Evolutionary conservation across 2,888 invertebrate genomes (phyloP).

Genomic region (Hyalella azteca): DNA sequence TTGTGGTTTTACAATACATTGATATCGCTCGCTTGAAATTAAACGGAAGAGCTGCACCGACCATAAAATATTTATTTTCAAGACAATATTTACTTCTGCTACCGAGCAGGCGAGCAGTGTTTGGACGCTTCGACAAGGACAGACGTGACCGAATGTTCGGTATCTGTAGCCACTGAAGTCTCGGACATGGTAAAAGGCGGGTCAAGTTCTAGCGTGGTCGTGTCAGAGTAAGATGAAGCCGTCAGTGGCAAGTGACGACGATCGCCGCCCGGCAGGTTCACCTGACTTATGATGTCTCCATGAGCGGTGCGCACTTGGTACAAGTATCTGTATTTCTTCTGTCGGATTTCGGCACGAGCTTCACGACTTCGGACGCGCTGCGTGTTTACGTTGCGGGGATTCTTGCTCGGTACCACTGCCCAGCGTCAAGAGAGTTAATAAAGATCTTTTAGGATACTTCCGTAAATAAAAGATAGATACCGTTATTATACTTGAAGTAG

Average conservation of each 20-base stretch:
- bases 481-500: no score
- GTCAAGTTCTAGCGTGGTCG: conserved; percentile 18
- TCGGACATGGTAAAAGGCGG: conserved; percentile 10
- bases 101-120: conserved; percentile 14
- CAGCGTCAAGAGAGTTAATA: no score
- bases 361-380: conserved; percentile 72
- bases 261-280: conserved; percentile 57
- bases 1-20: no score
- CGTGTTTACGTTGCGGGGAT: conserved; percentile 63
- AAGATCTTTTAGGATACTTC: no score
- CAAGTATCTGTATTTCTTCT: conserved; percentile 90
- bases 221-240: conserved; percentile 16
- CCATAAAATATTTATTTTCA: no score
- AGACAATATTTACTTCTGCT: no score
- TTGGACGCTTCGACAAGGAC: background rate
- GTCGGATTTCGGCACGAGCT: conserved; percentile 80
- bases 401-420: conserved; percentile 66
- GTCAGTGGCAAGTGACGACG: conserved; percentile 17
- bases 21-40: no score
- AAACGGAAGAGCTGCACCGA: no score
- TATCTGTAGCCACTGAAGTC: background rate
- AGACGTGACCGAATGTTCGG: background rate
- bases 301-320: conserved; percentile 88
- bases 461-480: no score
- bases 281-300: conserved; percentile 87